Evolutionary conservation across 2,888 invertebrate species (phyloP).

Genomic region (Onthophagus sagittarius): DNA sequence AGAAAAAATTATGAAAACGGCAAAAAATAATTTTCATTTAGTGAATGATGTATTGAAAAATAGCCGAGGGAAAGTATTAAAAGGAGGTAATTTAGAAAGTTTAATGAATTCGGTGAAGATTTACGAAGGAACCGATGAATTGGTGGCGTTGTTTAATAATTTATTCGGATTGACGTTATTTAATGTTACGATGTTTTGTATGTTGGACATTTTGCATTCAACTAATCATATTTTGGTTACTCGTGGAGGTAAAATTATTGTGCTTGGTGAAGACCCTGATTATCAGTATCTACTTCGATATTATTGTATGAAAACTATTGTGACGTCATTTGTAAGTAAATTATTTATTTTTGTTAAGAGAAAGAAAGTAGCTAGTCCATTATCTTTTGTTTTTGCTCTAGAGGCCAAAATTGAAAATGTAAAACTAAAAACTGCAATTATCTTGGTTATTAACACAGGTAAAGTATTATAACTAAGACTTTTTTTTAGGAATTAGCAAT

Average conservation of each 20-base stretch:
- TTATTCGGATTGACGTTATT: not conserved
- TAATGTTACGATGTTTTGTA: not conserved
- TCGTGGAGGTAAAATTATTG: not conserved
- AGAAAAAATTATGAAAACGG: not conserved
- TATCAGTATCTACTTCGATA: not conserved
- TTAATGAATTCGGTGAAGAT: not conserved
- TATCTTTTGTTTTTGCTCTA: too few species aligned
- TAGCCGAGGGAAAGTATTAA: not conserved
- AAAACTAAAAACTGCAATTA: too few species aligned
- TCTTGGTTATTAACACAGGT: too few species aligned
- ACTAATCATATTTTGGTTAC: not conserved
- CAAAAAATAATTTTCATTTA: not conserved
- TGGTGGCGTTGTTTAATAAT: not conserved
- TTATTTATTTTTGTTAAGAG: not conserved
- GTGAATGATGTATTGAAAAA: not conserved
- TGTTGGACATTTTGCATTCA: not conserved
- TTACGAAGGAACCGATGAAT: not conserved
- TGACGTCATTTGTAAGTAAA: not conserved
- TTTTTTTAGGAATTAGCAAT: too few species aligned
- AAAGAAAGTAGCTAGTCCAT: too few species aligned
- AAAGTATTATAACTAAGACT: too few species aligned
- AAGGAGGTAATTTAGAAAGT: not conserved
- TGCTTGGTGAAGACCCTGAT: too few species aligned
- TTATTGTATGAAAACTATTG: not conserved
- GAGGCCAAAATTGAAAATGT: too few species aligned